Conservation (phyloP, 2,797 vertebrate genomes). For the Brachymystax lenok region DNA sequence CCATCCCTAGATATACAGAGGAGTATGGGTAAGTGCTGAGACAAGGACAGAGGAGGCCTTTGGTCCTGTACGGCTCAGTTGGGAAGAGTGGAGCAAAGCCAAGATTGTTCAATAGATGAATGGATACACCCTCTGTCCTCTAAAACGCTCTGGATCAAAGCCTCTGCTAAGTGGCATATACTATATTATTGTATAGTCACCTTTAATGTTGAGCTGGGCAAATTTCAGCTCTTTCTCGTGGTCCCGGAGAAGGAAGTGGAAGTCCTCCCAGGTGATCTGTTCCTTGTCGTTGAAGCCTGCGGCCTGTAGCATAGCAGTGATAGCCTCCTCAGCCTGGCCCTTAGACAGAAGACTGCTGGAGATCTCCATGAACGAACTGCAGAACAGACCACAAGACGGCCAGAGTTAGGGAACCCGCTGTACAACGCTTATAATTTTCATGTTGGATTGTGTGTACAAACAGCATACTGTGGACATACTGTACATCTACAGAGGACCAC, state of each 20-base stretch:
- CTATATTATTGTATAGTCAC: conserved; percentile 50
- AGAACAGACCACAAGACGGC: conserved; percentile 16
- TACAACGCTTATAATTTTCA: neutral
- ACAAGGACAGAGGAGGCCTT: too few species aligned
- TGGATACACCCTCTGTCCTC: too few species aligned
- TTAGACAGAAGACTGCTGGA: conserved; percentile 89
- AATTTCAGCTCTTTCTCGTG: conserved; percentile 85
- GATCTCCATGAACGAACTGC: conserved; percentile 93
- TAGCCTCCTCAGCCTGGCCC: conserved; percentile 86
- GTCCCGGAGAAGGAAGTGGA: conserved; percentile 90
- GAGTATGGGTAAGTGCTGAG: too few species aligned
- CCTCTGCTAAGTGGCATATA: too few species aligned
- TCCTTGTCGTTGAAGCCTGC: conserved; percentile 84
- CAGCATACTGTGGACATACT: neutral
- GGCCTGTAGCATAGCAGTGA: conserved; percentile 86
- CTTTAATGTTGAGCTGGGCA: conserved; percentile 86
- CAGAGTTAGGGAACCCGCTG: neutral
- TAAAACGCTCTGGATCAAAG: too few species aligned
- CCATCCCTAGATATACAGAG: conserved; percentile 74
- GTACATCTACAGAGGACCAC: neutral
- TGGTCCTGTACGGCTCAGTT: too few species aligned
- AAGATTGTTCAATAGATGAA: too few species aligned
- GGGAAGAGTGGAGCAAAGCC: too few species aligned
- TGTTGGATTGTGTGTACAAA: neutral
- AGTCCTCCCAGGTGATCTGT: conserved; percentile 92